Percentiles rank a stretch among this genome's conserved stretches.
Evolutionary conservation across 1,140 invertebrate species (phyloP).

Genomic region (Cydia strobilella): DNA sequence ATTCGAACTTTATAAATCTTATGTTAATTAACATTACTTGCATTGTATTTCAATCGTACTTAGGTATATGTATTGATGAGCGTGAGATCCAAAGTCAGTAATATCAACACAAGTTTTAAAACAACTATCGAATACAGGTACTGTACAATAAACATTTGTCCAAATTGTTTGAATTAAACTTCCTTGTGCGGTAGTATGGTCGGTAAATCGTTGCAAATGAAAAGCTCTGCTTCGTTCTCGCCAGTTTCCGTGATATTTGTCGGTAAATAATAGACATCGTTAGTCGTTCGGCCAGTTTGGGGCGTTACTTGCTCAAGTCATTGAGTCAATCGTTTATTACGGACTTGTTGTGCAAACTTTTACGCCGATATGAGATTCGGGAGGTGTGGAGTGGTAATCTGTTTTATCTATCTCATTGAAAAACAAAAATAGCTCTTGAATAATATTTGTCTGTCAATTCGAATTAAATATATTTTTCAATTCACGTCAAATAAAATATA

Average conservation of each 20-base stretch:
- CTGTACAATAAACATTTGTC: not conserved
- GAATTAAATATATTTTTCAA: too few species aligned
- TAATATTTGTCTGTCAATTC: too few species aligned
- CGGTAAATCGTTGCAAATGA: slow-evolving; percentile 47
- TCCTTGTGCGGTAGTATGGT: slow-evolving; percentile 38
- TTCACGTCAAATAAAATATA: too few species aligned
- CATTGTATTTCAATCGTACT: too few species aligned
- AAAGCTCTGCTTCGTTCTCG: slow-evolving; percentile 46
- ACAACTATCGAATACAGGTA: not conserved
- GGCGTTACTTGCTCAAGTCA: slow-evolving; percentile 78
- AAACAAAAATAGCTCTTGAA: too few species aligned
- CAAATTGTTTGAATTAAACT: slow-evolving; percentile 45
- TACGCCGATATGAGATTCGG: slow-evolving; percentile 45
- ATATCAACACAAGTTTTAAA: not conserved
- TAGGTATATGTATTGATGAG: too few species aligned
- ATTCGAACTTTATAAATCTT: too few species aligned
- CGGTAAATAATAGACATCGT: slow-evolving; percentile 69
- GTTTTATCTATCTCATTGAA: too few species aligned
- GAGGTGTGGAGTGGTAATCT: slow-evolving; percentile 38
- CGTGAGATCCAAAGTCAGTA: too few species aligned
- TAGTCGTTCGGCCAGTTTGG: slow-evolving; percentile 65
- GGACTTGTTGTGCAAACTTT: slow-evolving; percentile 75
- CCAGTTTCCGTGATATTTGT: slow-evolving; percentile 49
- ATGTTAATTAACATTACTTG: too few species aligned
- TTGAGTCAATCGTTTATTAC: slow-evolving; percentile 79